Base-by-base conservation (phyloP, 2,797 vertebrate genomes). In the Coregonus ussuriensis region DNA sequence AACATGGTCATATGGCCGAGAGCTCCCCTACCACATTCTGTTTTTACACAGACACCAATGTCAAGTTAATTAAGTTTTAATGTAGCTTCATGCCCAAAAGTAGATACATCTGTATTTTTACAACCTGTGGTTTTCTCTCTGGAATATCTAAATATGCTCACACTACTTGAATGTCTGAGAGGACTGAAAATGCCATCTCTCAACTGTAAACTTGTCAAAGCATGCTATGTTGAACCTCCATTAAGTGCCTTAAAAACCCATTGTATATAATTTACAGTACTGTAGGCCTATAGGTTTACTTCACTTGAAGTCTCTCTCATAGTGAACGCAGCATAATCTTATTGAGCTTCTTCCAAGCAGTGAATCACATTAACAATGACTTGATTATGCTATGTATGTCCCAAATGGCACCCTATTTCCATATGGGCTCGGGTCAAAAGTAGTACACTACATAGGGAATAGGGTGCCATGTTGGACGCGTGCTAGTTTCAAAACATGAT, bases 21-120 rank as follows among this genome's bases (percentile, higher is more conserved):
- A 59, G 25, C 77, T 82, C 71, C 7, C 56, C 56, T 62, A 69
- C 80, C 86, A 89, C 86, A 84, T 87, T 84, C 86, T 86, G 85
- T 82, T 87, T 86, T 84, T 67, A 87, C 76, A 81, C 66, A 84
- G 81, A 89, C 72, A 79, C 77, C 80, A 35, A 85, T 80, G 81
- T 82, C 82, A 83, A 72, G 80, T 75, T 79, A 31, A 33, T n/a
- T 15, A 72, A 7, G 16, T 84, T 81, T 78, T 62, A 85, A 81
- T 54, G 21, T 51, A 54, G 71, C 6, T 29, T 6, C 13, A 79
- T 77, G 81, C 71, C 81, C 82, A 81, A 78, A 84, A 79, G 67
- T 76, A 83, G 80, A 82, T 75, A 83, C 56, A 3, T 37, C 78
- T 82, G 81, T 77, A 87, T 85, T 86, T 85, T 81, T 81, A 86